Conservation (phyloP, 2,888 invertebrate genomes). For the Bhutanitis thaidina region DNA sequence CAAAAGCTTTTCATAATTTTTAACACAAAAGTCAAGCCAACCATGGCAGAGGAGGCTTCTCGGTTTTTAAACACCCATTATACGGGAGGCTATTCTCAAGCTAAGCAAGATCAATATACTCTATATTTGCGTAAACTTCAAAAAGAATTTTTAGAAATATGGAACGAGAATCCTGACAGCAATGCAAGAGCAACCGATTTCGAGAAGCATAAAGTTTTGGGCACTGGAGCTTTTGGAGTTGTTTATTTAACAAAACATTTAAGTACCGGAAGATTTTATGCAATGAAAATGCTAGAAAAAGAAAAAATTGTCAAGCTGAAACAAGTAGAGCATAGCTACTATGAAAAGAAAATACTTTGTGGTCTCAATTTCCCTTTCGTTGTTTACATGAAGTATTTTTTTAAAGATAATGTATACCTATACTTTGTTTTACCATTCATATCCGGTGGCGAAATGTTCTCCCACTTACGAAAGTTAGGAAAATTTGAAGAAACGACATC, state of each 20-base stretch:
- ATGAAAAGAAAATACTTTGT: slow-evolving; percentile 93
- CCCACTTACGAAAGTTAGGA: slow-evolving; percentile 82
- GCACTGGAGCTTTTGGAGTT: slow-evolving; percentile 94
- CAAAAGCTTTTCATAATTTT: not conserved
- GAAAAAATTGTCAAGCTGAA: slow-evolving; percentile 91
- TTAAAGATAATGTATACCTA: slow-evolving; percentile 91
- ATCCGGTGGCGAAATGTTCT: slow-evolving; percentile 93
- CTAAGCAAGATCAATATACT: slow-evolving; percentile 56
- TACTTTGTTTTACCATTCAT: slow-evolving; percentile 91
- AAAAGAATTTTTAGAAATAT: slow-evolving; percentile 61
- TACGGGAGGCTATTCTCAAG: slow-evolving; percentile 45
- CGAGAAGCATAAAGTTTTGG: slow-evolving; percentile 86
- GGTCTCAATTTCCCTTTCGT: slow-evolving; percentile 93
- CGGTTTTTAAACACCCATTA: slow-evolving; percentile 27
- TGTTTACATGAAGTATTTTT: slow-evolving; percentile 90
- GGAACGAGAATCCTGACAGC: slow-evolving; percentile 47
- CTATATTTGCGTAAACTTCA: slow-evolving; percentile 55
- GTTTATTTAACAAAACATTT: slow-evolving; percentile 86
- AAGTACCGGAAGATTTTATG: slow-evolving; percentile 82
- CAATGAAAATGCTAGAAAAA: slow-evolving; percentile 95
- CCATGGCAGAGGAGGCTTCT: slow-evolving; percentile 41
- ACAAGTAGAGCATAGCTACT: slow-evolving; percentile 92
- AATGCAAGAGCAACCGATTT: slow-evolving; percentile 80
- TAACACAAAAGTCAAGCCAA: slow-evolving; percentile 3
- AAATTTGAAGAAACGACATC: slow-evolving; percentile 87